phyloP scores from a whole-genome alignment of 2,888 invertebrate species.

The Nesidiocoris tenuis region DNA sequence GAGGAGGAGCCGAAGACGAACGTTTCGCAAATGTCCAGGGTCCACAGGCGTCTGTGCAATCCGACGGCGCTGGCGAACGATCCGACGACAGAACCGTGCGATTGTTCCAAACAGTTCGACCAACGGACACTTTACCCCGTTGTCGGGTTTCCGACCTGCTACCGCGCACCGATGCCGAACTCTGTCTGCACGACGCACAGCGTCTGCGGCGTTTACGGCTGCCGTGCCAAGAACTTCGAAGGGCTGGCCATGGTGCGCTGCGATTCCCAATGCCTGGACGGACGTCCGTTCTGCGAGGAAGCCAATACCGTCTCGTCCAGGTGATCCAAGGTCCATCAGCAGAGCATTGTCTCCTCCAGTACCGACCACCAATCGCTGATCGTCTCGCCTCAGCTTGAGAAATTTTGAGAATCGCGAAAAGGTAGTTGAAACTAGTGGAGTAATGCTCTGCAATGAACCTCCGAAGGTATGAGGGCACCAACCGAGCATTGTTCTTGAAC shows the following conservation, averaged over 20 bases:
- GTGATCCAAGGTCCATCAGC: too few relatives aligned
- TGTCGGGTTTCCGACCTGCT: conserved; percentile 44
- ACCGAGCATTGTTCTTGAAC: too few relatives aligned
- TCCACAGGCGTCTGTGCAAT: conserved; percentile 57
- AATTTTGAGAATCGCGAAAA: too few relatives aligned
- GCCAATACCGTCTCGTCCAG: not conserved
- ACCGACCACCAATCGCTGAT: too few relatives aligned
- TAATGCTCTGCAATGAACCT: too few relatives aligned
- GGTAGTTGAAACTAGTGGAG: too few relatives aligned
- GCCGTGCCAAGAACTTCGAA: conserved; percentile 34
- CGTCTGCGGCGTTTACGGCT: conserved; percentile 44
- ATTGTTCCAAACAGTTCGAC: conserved; percentile 43
- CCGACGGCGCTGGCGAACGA: conserved; percentile 51
- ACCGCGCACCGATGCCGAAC: conserved; percentile 44
- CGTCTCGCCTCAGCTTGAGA: too few relatives aligned
- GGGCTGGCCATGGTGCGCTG: conserved; percentile 45
- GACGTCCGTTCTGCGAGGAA: conserved; percentile 43
- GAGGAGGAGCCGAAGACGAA: conserved; percentile 51
- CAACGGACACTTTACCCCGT: conserved; percentile 44
- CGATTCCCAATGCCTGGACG: conserved; percentile 41
- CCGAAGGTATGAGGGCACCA: too few relatives aligned
- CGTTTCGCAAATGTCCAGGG: conserved; percentile 51
- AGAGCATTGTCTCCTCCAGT: too few relatives aligned
- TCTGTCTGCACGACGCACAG: conserved; percentile 45
- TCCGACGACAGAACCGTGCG: conserved; percentile 40